Conservation (phyloP, 2,797 vertebrate species). For the Rhinatrema bivittatum region DNA sequence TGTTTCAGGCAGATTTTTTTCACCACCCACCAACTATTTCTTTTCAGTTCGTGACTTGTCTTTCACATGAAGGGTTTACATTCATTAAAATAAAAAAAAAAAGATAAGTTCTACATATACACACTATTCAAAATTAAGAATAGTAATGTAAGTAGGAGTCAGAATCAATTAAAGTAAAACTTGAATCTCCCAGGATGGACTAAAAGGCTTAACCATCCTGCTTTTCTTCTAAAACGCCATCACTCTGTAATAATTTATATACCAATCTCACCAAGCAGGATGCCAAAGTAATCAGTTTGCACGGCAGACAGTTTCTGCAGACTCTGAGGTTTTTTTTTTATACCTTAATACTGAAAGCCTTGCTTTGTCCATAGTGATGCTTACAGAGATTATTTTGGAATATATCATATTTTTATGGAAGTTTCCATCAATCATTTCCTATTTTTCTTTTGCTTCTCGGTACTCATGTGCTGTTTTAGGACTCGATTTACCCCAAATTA, state of each 20-base stretch:
- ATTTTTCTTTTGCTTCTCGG: conserved; percentile 30
- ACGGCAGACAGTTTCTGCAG: conserved; percentile 31
- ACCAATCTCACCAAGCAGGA: conserved; percentile 26
- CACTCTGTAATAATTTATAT: conserved; percentile 30
- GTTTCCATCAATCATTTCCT: conserved; percentile 47
- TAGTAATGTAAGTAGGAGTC: conserved; percentile 2
- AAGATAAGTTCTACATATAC: conserved; percentile 12
- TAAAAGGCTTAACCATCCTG: no score
- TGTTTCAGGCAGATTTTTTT: conserved; percentile 29
- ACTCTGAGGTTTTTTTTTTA: conserved; percentile 10
- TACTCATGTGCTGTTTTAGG: no score
- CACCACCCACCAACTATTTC: conserved; percentile 17
- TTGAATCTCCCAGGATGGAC: no score
- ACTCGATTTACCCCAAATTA: no score
- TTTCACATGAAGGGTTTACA: conserved; percentile 24
- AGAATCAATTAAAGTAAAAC: conserved; percentile 25
- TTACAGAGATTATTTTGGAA: conserved; percentile 48
- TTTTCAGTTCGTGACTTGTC: conserved; percentile 34
- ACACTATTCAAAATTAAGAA: no score
- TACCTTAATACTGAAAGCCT: conserved; percentile 36
- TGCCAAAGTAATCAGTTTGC: conserved; percentile 18
- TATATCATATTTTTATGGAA: conserved; percentile 41
- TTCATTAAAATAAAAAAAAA: conserved; percentile 4
- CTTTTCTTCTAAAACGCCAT: conserved; percentile 23
- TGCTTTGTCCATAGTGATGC: conserved; percentile 40